Evolutionary conservation across 2,113 vertebrate genomes (phyloP).

Genomic region (Rissa tridactyla): DNA sequence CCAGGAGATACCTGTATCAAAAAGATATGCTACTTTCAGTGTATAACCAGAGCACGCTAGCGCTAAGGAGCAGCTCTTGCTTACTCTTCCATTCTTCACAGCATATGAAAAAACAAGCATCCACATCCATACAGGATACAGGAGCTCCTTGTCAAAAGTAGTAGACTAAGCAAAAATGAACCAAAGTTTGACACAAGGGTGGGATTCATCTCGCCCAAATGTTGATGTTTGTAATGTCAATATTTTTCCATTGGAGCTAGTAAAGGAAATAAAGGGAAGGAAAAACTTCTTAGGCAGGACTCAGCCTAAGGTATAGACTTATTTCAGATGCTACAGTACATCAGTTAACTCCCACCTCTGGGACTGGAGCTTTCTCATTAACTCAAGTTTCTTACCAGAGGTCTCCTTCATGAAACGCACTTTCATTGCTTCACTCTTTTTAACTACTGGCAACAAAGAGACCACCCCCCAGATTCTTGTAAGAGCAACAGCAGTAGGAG

Average conservation of each 20-base stretch:
- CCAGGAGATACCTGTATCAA: conserved; percentile 90
- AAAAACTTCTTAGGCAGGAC: not conserved
- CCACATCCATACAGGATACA: not conserved
- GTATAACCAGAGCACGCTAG: not conserved
- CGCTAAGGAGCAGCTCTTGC: not conserved
- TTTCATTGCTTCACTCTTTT: not conserved
- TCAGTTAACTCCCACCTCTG: not conserved
- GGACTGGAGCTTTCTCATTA: not conserved
- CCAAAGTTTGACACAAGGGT: not conserved
- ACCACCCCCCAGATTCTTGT: not conserved
- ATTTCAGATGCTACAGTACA: not conserved
- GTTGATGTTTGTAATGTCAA: not conserved
- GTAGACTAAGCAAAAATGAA: not conserved
- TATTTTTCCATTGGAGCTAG: not conserved
- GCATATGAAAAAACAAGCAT: not conserved
- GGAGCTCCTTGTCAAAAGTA: not conserved
- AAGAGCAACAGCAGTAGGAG: not conserved
- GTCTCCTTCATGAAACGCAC: not conserved
- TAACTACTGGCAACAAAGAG: not conserved
- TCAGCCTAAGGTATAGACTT: not conserved
- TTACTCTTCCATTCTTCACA: not conserved
- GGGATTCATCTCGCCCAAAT: not conserved
- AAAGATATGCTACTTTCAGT: not conserved
- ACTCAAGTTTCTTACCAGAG: not conserved
- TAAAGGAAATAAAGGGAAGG: not conserved